phyloP scores from a whole-genome alignment of 2,888 invertebrate species.

The Barypeithes pellucidus region DNA sequence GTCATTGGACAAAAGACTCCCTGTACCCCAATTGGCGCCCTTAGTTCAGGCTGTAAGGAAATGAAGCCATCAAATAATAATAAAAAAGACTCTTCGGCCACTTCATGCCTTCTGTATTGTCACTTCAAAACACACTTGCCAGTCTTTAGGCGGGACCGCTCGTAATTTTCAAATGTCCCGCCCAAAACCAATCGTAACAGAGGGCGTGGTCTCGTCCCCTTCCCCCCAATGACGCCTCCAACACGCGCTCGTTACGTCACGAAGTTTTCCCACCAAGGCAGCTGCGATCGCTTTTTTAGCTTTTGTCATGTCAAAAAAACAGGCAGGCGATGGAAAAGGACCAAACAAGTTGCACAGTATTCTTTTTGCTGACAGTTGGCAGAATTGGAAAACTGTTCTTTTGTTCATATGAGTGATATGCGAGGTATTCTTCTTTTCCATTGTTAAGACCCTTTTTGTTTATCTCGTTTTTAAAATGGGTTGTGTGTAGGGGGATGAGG shows the following conservation, averaged over 20 bases:
- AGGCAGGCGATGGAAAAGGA: slow-evolving; percentile 37
- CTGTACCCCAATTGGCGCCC: too few species aligned
- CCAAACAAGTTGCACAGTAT: slow-evolving; percentile 38
- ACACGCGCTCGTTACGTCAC: slow-evolving; percentile 43
- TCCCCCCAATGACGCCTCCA: slow-evolving; percentile 31
- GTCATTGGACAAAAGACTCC: too few species aligned
- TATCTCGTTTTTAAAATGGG: neutral
- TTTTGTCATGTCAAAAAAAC: slow-evolving; percentile 47
- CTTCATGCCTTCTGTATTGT: slow-evolving; percentile 29
- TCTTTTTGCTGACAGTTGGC: slow-evolving; percentile 51
- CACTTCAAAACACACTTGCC: slow-evolving; percentile 30
- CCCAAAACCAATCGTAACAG: slow-evolving; percentile 34
- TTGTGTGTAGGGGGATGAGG: slow-evolving; percentile 1
- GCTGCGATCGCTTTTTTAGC: slow-evolving; percentile 45
- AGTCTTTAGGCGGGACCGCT: slow-evolving; percentile 21
- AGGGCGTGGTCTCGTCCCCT: slow-evolving; percentile 34
- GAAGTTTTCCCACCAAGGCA: slow-evolving; percentile 38
- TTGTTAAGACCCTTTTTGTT: slow-evolving; percentile 19
- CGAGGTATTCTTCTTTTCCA: slow-evolving; percentile 10
- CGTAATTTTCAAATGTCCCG: slow-evolving; percentile 26
- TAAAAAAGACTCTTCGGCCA: slow-evolving; percentile 8
- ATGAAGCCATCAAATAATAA: slow-evolving; percentile 14
- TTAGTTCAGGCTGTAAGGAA: neutral
- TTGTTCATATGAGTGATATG: slow-evolving; percentile 37
- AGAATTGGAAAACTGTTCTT: slow-evolving; percentile 47